A percentile compares a stretch with the other conserved stretches of the same genome.
These are phyloP conservation scores for Camelus dromedarius DNA, from an alignment of 2,113 vertebrate species.

Conservation along the genomic window DNA sequence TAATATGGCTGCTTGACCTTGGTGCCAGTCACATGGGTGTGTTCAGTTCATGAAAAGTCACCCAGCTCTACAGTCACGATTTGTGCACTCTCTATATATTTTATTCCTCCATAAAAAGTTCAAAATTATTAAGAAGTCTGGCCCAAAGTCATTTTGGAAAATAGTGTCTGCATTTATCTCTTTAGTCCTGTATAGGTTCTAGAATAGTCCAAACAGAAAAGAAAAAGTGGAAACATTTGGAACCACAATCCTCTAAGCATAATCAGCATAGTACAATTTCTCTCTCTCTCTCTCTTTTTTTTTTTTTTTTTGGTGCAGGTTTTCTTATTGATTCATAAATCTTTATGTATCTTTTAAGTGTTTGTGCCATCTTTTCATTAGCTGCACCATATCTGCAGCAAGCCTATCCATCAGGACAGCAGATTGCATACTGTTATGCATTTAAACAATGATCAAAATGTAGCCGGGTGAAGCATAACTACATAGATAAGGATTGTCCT, in stretches of 20 bases:
- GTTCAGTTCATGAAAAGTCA: not conserved
- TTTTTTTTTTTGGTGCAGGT: not conserved
- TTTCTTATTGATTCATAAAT: constrained; percentile 70
- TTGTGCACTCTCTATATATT: not conserved
- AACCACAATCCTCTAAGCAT: constrained; percentile 22
- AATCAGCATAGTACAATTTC: constrained; percentile 40
- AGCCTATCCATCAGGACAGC: constrained; percentile 59
- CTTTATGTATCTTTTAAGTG: constrained; percentile 52
- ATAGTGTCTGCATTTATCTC: not conserved
- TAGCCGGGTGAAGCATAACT: constrained; percentile 27
- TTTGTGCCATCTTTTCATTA: constrained; percentile 77
- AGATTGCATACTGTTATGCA: not conserved
- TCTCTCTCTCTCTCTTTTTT: not conserved
- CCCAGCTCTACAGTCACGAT: not conserved
- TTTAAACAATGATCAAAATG: constrained; percentile 46
- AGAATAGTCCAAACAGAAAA: constrained; percentile 20
- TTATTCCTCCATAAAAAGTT: not conserved
- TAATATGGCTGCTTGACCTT: not conserved
- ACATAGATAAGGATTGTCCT: not conserved
- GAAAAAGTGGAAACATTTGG: not conserved
- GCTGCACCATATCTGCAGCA: not conserved
- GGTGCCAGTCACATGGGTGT: rapidly evolving
- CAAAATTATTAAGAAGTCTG: not conserved
- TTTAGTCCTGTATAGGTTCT: not conserved
- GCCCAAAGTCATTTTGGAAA: not conserved